Evolutionary conservation across 2,113 vertebrate species (phyloP).

Genomic region (Gobius niger): DNA sequence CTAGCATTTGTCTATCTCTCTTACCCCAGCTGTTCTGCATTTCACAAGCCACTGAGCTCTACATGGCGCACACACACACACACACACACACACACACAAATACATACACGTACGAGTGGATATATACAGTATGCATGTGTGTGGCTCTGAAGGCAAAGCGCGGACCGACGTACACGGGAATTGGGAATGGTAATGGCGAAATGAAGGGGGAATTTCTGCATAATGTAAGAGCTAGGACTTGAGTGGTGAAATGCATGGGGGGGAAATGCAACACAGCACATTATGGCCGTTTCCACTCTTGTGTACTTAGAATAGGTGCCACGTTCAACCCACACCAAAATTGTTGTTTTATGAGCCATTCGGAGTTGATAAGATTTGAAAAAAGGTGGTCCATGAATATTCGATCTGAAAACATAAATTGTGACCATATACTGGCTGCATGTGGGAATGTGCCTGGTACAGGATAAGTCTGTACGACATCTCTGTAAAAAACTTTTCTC

Average conservation of each 20-base stretch:
- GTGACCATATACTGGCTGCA: too few relatives aligned
- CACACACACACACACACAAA: background rate
- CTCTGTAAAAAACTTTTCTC: too few relatives aligned
- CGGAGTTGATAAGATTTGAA: background rate
- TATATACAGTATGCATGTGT: constrained; percentile 9
- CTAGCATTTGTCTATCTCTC: constrained; percentile 53
- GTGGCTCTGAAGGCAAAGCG: constrained; percentile 9
- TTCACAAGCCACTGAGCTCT: constrained; percentile 45
- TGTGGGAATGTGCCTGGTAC: too few relatives aligned
- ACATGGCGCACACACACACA: background rate
- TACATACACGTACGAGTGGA: too few relatives aligned
- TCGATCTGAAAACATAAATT: too few relatives aligned
- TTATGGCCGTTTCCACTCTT: background rate
- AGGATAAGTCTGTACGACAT: too few relatives aligned
- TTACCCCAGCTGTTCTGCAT: constrained; percentile 55
- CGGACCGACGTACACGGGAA: constrained; percentile 9
- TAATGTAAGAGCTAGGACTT: constrained; percentile 13
- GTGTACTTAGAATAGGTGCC: background rate
- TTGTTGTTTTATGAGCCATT: background rate
- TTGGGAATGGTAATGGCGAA: constrained; percentile 20
- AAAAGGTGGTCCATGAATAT: background rate
- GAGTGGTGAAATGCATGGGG: constrained; percentile 2
- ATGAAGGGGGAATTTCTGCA: constrained; percentile 3
- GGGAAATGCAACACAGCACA: constrained; percentile 1
- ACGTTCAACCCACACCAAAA: background rate